phyloP scores from a whole-genome alignment of 2,113 vertebrate genomes.

The Puma concolor region DNA sequence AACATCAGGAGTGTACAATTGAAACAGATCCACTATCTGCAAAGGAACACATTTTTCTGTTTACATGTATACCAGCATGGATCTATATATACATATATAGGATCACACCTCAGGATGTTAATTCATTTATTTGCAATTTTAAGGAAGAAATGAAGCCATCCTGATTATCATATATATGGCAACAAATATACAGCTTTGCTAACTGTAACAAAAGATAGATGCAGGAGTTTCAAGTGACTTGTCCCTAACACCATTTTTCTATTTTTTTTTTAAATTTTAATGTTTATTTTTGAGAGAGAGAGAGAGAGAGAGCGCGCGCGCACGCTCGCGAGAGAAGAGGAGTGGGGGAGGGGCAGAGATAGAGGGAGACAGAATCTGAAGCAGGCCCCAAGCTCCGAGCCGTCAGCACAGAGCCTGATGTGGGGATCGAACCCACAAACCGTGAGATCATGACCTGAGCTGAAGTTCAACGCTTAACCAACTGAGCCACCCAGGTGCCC shows the following conservation, averaged over 20 bases:
- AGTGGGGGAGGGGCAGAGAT: too few species aligned
- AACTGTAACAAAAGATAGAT: background rate
- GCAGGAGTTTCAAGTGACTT: background rate
- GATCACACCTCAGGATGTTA: background rate
- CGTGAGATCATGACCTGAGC: too few species aligned
- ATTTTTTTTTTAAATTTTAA: too few species aligned
- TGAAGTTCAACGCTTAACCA: too few species aligned
- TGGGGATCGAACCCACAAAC: too few species aligned
- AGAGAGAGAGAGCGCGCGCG: too few species aligned
- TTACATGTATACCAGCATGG: background rate
- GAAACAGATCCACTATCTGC: background rate
- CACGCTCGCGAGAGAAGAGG: fast-evolving
- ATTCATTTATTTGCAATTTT: background rate
- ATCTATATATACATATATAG: background rate
- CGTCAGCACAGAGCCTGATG: too few species aligned
- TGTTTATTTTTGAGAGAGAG: too few species aligned
- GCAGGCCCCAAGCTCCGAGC: too few species aligned
- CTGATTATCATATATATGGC: background rate
- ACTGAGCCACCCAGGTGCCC: too few species aligned
- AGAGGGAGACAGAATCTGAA: too few species aligned
- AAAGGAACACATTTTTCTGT: background rate
- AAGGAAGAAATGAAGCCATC: background rate
- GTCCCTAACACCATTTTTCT: background rate
- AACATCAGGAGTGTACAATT: background rate
- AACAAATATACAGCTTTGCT: background rate